These are phyloP conservation scores for Drosophila novamexicana DNA, from an alignment of 1,140 invertebrate species.

Conservation along the genomic window DNA sequence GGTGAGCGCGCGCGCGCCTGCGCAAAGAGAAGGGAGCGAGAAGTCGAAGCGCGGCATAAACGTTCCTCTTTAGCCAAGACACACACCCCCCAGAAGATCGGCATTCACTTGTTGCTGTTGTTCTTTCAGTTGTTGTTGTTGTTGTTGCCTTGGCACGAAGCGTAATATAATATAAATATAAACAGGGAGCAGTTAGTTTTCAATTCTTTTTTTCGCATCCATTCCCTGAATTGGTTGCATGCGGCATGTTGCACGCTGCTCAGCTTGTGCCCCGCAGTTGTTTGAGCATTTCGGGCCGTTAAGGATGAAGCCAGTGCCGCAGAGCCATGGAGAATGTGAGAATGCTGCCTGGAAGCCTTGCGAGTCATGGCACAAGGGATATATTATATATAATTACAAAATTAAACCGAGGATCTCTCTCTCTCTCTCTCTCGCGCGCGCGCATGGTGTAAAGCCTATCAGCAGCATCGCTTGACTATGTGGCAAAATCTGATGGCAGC, in stretches of 20 bases:
- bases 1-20: conserved; percentile 49
- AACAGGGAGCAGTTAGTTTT: conserved; percentile 76
- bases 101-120: conserved; percentile 44
- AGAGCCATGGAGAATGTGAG: conserved; percentile 53
- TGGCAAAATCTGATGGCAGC: conserved; percentile 48
- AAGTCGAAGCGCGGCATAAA: conserved; percentile 37
- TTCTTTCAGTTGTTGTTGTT: conserved; percentile 5
- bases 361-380: conserved; percentile 48
- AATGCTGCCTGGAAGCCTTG: conserved; percentile 44
- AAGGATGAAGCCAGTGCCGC: conserved; percentile 50
- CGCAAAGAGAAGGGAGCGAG: conserved; percentile 13
- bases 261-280: conserved; percentile 63
- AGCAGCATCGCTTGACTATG: conserved; percentile 47
- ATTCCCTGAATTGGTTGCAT: conserved; percentile 31
- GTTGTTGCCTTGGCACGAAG: conserved; percentile 46
- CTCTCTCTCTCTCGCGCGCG: not conserved
- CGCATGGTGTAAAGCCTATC: conserved; percentile 26
- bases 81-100: conserved; percentile 57
- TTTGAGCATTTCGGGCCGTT: conserved; percentile 69
- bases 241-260: conserved; percentile 26
- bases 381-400: conserved; percentile 80
- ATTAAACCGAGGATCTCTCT: conserved; percentile 56
- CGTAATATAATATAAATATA: conserved; percentile 69
- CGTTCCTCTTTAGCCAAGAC: conserved; percentile 67
- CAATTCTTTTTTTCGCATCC: conserved; percentile 52